Percentiles rank a stretch among this genome's conserved stretches.
These are phyloP conservation scores for Lynx canadensis DNA, from an alignment of 2,113 vertebrate species.

Conservation along the genomic window DNA sequence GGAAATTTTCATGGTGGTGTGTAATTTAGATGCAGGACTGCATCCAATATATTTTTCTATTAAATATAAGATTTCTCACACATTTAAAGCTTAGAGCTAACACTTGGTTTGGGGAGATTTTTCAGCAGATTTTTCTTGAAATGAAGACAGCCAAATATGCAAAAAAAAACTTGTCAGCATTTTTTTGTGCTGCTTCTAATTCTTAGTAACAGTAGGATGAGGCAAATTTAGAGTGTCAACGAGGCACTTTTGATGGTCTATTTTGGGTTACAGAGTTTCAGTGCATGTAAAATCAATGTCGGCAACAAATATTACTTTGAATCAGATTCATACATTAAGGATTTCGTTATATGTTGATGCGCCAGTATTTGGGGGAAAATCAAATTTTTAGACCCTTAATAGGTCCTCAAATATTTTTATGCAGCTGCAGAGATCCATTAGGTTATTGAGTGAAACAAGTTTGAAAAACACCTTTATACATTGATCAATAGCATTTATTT, in stretches of 20 bases:
- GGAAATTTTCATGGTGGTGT: not conserved
- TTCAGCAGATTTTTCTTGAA: slow-evolving; percentile 64
- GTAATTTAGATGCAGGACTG: not conserved
- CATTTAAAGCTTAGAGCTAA: slow-evolving; percentile 41
- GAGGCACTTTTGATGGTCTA: slow-evolving; percentile 59
- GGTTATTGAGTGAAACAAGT: not conserved
- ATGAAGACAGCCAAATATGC: slow-evolving; percentile 55
- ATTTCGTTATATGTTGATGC: slow-evolving; percentile 48
- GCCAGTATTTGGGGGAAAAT: not conserved
- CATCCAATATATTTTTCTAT: not conserved
- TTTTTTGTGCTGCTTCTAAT: slow-evolving; percentile 63
- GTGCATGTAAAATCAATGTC: slow-evolving; percentile 50
- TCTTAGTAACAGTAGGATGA: slow-evolving; percentile 70
- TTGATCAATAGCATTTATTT: not conserved
- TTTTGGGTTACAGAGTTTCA: slow-evolving; percentile 49
- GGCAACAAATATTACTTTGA: slow-evolving; percentile 61
- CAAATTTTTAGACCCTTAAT: not conserved
- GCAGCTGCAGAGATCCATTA: not conserved
- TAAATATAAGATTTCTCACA: slow-evolving; percentile 33
- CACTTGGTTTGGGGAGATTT: not conserved
- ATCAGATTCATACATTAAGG: slow-evolving; percentile 9
- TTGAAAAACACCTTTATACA: slow-evolving; percentile 5
- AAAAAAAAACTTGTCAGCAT: slow-evolving; percentile 65
- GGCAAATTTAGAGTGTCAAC: slow-evolving; percentile 69
- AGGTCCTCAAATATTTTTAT: not conserved